phyloP scores from a whole-genome alignment of 2,113 vertebrate genomes.

The Synchiropus splendidus region DNA sequence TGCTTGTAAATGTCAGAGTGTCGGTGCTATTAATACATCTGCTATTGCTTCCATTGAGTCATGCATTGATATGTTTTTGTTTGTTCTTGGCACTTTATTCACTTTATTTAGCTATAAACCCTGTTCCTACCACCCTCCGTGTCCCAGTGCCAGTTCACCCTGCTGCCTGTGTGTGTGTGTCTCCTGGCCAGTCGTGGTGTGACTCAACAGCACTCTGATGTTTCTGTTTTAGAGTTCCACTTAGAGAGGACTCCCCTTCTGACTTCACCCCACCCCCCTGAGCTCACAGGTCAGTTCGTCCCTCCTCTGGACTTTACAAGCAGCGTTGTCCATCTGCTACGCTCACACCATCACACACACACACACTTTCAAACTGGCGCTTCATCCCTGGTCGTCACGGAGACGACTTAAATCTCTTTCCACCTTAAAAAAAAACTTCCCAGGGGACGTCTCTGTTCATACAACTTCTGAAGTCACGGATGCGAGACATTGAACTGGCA shows the following conservation, averaged over 20 bases:
- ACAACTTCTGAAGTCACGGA: conserved; percentile 9
- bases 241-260: conserved; percentile 99
- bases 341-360: conserved; percentile 7
- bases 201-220: conserved; percentile 66
- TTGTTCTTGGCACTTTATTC: background rate
- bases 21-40: conserved; percentile 14
- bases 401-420: too few relatives aligned
- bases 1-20: conserved; percentile 70
- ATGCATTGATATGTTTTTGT: conserved; percentile 22
- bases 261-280: conserved; percentile 98
- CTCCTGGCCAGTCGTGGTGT: conserved; percentile 21
- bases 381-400: too few relatives aligned
- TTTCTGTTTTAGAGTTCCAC: conserved; percentile 99
- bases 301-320: conserved; percentile 76
- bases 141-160: conserved; percentile 6
- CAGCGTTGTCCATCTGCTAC: conserved; percentile 52
- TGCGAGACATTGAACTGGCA: background rate
- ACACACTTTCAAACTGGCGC: background rate
- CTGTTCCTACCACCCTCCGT: conserved; percentile 18
- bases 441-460: background rate
- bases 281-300: conserved; percentile 99
- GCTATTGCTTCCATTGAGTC: conserved; percentile 2
- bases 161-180: conserved; percentile 15
- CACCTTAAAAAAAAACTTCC: too few relatives aligned
- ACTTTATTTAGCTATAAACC: conserved; percentile 4